A percentile compares a stretch with the other conserved stretches of the same genome.
Evolutionary conservation across 2,113 vertebrate genomes (phyloP).

Genomic region (Corvus moneduloides): DNA sequence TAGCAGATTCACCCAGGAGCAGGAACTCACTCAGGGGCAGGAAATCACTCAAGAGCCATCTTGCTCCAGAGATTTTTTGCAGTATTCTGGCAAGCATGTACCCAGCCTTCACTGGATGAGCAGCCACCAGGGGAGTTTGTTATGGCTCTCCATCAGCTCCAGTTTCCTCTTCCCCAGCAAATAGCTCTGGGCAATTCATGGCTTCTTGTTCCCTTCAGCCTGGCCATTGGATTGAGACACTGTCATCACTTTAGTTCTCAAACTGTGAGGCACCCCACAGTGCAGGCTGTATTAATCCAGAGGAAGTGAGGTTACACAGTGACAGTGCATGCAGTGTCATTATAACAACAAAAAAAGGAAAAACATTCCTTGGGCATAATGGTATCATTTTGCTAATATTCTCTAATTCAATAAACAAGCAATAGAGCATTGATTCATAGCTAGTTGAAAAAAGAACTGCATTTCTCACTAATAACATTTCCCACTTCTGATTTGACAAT

Average conservation of each 20-base stretch:
- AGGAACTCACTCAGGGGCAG: not conserved
- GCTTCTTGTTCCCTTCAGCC: not conserved
- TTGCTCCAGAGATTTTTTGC: not conserved
- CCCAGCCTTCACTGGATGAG: not conserved
- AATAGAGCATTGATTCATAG: not conserved
- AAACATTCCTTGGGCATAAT: not conserved
- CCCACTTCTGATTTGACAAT: not conserved
- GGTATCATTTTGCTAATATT: not conserved
- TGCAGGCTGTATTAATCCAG: not conserved
- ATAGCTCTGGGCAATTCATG: not conserved
- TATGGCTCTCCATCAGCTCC: not conserved
- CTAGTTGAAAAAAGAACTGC: not conserved
- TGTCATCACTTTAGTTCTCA: not conserved
- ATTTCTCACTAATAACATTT: conserved; percentile 26
- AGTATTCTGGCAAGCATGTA: not conserved
- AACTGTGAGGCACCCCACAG: not conserved
- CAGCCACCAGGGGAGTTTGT: not conserved
- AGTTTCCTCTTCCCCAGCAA: not conserved
- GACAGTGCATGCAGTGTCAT: not conserved
- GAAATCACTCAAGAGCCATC: not conserved
- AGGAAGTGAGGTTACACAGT: not conserved
- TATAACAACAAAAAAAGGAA: not conserved
- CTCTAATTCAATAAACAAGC: conserved; percentile 23
- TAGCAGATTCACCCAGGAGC: not conserved
- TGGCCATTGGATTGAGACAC: not conserved